These are phyloP conservation scores for Triplophysa rosa DNA, from an alignment of 2,113 vertebrate genomes.

Conservation along the genomic window DNA sequence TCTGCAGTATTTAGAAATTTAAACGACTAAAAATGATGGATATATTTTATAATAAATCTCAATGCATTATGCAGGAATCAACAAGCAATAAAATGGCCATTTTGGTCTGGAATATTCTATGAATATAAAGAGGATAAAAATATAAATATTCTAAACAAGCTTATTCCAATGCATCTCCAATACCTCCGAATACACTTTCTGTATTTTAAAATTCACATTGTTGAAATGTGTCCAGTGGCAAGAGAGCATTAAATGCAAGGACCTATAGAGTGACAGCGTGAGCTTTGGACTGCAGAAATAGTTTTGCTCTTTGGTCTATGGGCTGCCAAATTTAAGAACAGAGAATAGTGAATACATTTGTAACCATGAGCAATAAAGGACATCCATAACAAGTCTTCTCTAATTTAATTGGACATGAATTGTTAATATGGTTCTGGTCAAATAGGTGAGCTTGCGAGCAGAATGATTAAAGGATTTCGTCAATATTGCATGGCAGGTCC, in stretches of 20 bases:
- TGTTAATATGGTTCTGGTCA: slow-evolving; percentile 38
- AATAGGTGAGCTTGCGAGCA: slow-evolving; percentile 15
- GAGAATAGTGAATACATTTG: slow-evolving; percentile 31
- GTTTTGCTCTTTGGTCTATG: background rate
- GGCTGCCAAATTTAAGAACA: slow-evolving; percentile 26
- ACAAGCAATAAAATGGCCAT: slow-evolving; percentile 25
- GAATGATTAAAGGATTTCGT: slow-evolving; percentile 33
- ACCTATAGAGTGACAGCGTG: background rate
- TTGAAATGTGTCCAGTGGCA: background rate
- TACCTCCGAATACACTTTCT: background rate
- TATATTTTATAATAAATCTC: slow-evolving; percentile 36
- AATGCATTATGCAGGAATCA: slow-evolving; percentile 54
- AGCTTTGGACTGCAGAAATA: background rate
- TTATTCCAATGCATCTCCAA: slow-evolving; percentile 23
- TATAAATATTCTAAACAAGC: slow-evolving; percentile 8
- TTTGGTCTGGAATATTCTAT: slow-evolving; percentile 45
- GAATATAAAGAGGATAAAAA: slow-evolving; percentile 43
- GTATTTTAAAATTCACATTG: slow-evolving; percentile 21
- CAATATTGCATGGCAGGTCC: slow-evolving; percentile 36
- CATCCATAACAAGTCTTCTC: slow-evolving; percentile 19
- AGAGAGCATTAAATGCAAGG: background rate
- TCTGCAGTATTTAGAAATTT: slow-evolving; percentile 20
- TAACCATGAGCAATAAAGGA: background rate
- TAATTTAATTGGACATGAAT: slow-evolving; percentile 44
- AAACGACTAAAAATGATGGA: slow-evolving; percentile 33